phyloP scores from a whole-genome alignment of 2,113 vertebrate species.

The Capreolus pygargus region DNA sequence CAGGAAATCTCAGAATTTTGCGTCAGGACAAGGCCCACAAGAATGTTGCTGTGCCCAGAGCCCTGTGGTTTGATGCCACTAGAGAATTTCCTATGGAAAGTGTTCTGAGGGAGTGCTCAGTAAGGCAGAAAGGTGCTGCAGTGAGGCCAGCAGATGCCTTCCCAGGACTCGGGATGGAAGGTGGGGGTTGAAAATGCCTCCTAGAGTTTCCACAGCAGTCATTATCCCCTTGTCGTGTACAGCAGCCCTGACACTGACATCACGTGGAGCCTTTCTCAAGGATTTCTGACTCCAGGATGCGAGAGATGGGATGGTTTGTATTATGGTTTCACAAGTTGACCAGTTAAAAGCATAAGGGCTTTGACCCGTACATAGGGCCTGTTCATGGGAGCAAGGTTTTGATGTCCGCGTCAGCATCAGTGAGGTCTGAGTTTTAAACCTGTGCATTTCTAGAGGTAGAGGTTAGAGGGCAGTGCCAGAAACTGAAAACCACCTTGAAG shows the following conservation, averaged over 20 bases:
- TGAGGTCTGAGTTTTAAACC: not conserved
- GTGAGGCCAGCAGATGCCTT: not conserved
- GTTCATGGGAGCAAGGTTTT: not conserved
- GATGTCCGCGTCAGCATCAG: not conserved
- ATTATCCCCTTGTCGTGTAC: too few species aligned
- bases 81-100: slow-evolving; percentile 15
- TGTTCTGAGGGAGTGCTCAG: not conserved
- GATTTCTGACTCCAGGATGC: not conserved
- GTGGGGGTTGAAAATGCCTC: not conserved
- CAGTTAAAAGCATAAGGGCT: not conserved
- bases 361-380: not conserved
- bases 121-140: not conserved
- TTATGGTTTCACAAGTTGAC: not conserved
- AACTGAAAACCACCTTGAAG: not conserved
- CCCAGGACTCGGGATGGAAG: not conserved
- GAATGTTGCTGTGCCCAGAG: slow-evolving; percentile 22
- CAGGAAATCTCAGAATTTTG: slow-evolving; percentile 52
- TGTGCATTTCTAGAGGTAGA: not conserved
- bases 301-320: not conserved
- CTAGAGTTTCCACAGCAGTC: not conserved
- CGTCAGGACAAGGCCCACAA: slow-evolving; percentile 7
- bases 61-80: slow-evolving; percentile 40
- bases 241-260: not conserved
- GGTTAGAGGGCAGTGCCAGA: not conserved
- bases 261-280: not conserved